A percentile compares a stretch with the other conserved stretches of the same genome.
Conservation (phyloP, 2,888 invertebrate genomes). For the Harmothoe impar region DNA sequence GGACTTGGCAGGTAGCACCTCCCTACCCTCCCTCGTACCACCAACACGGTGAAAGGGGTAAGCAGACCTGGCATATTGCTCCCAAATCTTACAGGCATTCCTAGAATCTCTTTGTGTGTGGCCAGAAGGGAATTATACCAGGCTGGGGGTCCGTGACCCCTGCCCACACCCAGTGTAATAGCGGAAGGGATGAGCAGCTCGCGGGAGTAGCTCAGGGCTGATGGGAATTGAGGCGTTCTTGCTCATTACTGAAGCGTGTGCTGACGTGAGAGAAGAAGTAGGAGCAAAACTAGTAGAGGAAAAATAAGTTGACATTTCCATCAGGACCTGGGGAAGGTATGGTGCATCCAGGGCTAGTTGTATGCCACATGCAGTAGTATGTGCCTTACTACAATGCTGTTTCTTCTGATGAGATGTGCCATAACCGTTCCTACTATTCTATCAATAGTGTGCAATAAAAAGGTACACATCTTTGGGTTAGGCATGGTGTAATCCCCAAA, state of each 20-base stretch:
- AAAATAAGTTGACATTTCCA: conserved; percentile 22
- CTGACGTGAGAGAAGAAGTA: background rate
- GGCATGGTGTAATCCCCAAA: too few species aligned
- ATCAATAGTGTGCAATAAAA: too few species aligned
- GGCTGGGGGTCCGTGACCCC: background rate
- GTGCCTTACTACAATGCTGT: too few species aligned
- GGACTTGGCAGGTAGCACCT: background rate
- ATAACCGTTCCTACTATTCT: too few species aligned
- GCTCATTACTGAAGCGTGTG: background rate
- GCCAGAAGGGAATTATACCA: background rate
- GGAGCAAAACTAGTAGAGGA: background rate
- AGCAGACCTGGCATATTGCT: background rate
- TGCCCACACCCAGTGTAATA: background rate
- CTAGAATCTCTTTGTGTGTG: conserved; percentile 39
- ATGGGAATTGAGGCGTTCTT: background rate
- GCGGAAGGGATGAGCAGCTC: conserved; percentile 2
- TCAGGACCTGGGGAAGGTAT: background rate
- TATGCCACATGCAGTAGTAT: too few species aligned
- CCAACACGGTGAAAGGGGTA: background rate
- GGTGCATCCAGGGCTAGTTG: too few species aligned
- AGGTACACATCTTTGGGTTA: too few species aligned
- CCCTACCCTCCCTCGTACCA: background rate
- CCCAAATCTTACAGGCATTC: conserved; percentile 27
- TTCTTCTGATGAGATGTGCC: too few species aligned
- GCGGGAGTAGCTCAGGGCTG: background rate